Percentiles rank a stretch among this genome's conserved stretches.
Conservation (phyloP, 2,888 invertebrate genomes). For the Neoaliturus tenellus region DNA sequence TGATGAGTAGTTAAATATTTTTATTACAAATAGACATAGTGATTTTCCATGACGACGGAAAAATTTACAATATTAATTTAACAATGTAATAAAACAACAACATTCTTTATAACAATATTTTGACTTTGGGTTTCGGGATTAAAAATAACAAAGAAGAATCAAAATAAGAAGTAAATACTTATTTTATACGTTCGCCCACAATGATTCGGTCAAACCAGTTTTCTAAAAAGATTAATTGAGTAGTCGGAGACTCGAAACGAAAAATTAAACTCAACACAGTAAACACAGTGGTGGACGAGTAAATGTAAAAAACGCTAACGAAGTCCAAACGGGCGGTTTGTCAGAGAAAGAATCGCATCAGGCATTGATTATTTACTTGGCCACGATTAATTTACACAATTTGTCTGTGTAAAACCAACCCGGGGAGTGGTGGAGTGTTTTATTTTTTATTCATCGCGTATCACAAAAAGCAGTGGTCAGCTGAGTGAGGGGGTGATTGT, state of each 20-base stretch:
- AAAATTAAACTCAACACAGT: not conserved
- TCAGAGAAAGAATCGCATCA: constrained; percentile 42
- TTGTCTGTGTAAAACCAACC: constrained; percentile 55
- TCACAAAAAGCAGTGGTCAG: constrained; percentile 57
- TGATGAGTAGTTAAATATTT: too few relatives aligned
- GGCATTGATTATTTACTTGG: constrained; percentile 53
- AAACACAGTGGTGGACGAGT: not conserved
- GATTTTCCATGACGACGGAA: too few relatives aligned
- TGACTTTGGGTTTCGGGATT: too few relatives aligned
- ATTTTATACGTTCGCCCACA: too few relatives aligned
- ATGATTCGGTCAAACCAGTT: too few relatives aligned
- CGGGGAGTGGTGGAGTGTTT: constrained; percentile 43
- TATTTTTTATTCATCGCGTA: constrained; percentile 56
- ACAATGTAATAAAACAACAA: too few relatives aligned
- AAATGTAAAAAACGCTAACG: constrained; percentile 28
- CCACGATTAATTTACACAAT: constrained; percentile 55
- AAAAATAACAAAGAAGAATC: too few relatives aligned
- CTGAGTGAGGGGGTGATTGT: constrained; percentile 13
- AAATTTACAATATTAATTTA: too few relatives aligned
- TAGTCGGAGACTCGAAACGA: not conserved
- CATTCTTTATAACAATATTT: too few relatives aligned
- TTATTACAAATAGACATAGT: too few relatives aligned
- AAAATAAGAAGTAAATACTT: too few relatives aligned
- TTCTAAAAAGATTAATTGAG: not conserved
- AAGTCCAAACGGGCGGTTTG: constrained; percentile 13